These are phyloP conservation scores for Anoplius nigerrimus DNA, from an alignment of 2,888 invertebrate genomes.

Conservation along the genomic window DNA sequence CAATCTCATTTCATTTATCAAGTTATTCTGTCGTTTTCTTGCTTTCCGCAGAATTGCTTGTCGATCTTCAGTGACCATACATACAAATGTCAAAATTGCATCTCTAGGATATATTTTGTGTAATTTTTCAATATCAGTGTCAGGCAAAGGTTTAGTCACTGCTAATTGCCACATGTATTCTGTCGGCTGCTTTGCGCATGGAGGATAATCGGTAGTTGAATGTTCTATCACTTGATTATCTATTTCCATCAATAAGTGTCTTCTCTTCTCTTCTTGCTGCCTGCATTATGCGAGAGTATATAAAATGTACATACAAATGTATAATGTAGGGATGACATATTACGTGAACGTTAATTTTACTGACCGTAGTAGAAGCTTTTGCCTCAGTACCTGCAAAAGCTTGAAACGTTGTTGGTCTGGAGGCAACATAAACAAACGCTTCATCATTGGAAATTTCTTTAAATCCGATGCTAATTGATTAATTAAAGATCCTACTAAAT, in stretches of 20 bases:
- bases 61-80: slow-evolving; percentile 49
- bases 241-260: slow-evolving; percentile 49
- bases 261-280: slow-evolving; percentile 50
- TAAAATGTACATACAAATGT: slow-evolving; percentile 1
- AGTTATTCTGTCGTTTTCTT: slow-evolving; percentile 41
- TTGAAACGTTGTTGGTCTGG: slow-evolving; percentile 44
- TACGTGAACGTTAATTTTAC: slow-evolving; percentile 4
- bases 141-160: slow-evolving; percentile 46
- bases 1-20: slow-evolving; percentile 44
- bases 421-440: slow-evolving; percentile 41
- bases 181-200: slow-evolving; percentile 43
- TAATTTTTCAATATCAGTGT: slow-evolving; percentile 39
- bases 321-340: neutral
- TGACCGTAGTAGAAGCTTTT: slow-evolving; percentile 53
- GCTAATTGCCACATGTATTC: slow-evolving; percentile 56
- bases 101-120: slow-evolving; percentile 45
- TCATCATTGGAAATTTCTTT: slow-evolving; percentile 48
- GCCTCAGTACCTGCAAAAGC: slow-evolving; percentile 49
- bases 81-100: slow-evolving; percentile 43
- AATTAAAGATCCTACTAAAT: slow-evolving; percentile 48
- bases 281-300: slow-evolving; percentile 24
- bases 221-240: slow-evolving; percentile 45
- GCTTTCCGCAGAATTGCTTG: slow-evolving; percentile 47
- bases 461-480: slow-evolving; percentile 47
- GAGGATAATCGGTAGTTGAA: slow-evolving; percentile 15